phyloP scores from a whole-genome alignment of 1,140 invertebrate species.

The Phortica variegata region DNA sequence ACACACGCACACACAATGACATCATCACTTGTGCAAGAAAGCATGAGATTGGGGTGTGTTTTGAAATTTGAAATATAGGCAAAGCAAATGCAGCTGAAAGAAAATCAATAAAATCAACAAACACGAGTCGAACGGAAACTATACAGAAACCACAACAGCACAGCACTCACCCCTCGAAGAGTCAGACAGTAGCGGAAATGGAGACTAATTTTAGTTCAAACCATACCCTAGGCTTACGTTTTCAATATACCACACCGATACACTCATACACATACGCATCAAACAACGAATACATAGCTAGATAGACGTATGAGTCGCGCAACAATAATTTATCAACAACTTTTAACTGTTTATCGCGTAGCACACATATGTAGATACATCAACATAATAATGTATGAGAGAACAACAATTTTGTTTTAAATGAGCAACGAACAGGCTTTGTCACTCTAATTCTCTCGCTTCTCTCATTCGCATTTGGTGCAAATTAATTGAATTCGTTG shows the following conservation, averaged over 20 bases:
- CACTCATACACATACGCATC: constrained; percentile 8
- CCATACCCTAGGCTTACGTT: constrained; percentile 17
- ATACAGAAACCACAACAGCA: too few relatives aligned
- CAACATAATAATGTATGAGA: neutral
- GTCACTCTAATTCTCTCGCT: constrained; percentile 4
- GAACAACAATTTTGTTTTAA: constrained; percentile 26
- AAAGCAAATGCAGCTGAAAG: too few relatives aligned
- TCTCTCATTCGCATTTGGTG: constrained; percentile 7
- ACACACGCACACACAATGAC: too few relatives aligned
- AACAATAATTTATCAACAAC: constrained; percentile 8
- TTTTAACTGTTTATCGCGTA: constrained; percentile 45
- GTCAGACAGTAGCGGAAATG: too few relatives aligned
- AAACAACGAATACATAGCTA: neutral
- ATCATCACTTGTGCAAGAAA: too few relatives aligned
- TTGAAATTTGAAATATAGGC: too few relatives aligned
- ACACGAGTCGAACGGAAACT: too few relatives aligned
- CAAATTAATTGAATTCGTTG: constrained; percentile 43
- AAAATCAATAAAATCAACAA: too few relatives aligned
- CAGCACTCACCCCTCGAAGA: too few relatives aligned
- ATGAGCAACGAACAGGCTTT: constrained; percentile 18
- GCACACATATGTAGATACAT: constrained; percentile 32
- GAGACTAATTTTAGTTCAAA: constrained; percentile 2
- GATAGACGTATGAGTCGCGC: neutral
- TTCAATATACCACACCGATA: constrained; percentile 32
- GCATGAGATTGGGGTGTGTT: too few relatives aligned